Evolutionary conservation across 2,888 invertebrate species (phyloP), one percentile per base, ranked within the genome.

Genomic region (Creontiades dilutus): DNA sequence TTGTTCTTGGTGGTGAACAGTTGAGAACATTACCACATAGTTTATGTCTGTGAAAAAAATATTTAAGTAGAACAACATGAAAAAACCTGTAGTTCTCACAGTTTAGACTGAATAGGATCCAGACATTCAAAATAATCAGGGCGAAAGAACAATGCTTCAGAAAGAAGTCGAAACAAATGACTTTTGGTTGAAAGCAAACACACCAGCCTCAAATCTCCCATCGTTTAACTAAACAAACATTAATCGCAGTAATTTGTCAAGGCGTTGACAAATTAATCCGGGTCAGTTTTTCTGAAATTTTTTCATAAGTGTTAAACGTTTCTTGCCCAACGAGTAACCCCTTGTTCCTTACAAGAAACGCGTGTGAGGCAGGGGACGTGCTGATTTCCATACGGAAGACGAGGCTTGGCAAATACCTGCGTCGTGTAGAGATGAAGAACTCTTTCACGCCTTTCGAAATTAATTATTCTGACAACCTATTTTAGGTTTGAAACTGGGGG

Each of bases 381-480:
- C 68, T 27, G 12, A 68, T 68, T 68, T 23, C 23, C 68, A 68
- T 68, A 19, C 11, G 13, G 68, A 68, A 68, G 68, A 68, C 19
- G 23, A 23, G 68, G 68, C 13, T 19, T 11, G 27, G 68, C 9
- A 68, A 12, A 23, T 68, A 68, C 19, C 52, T 52, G 52, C 68
- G 11, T 27, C 68, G 23, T 23, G 68, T 23, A 68, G 23, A 68
- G 68, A 68, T 68, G 68, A 68, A 68, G 68, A 68, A 68, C 68
- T 68, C 68, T n/a, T 68, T 68, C 19, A 68, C 68, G 68, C 68
- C 68, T 68, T 68, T 68, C 68, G 68, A 68, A n/a, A 68, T 68
- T 68, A 68, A 68, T 68, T 68, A 68, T 68, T 68, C 68, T 68
- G 68, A 68, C 68, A 68, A 68, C 68, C 68, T 68, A 68, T 68